phyloP scores from a whole-genome alignment of 2,797 vertebrate species.

The Rhynchonycteris naso region DNA sequence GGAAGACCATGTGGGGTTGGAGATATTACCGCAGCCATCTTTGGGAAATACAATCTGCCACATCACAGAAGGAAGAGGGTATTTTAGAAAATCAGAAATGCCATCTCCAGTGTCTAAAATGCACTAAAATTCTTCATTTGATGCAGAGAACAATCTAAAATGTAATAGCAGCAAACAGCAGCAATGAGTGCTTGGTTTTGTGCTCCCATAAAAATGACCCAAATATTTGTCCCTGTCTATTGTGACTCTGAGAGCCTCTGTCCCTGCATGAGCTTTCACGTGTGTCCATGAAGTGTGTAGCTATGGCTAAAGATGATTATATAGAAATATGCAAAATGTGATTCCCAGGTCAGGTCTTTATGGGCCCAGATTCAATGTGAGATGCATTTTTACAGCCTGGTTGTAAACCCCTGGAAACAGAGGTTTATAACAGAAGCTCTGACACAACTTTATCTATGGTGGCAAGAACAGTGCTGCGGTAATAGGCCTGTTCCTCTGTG shows the following conservation, averaged over 20 bases:
- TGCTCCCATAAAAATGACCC: constrained; percentile 73
- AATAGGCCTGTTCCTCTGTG: constrained; percentile 84
- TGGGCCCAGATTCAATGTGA: constrained; percentile 69
- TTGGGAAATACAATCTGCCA: constrained; percentile 36
- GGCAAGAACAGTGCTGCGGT: constrained; percentile 77
- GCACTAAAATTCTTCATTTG: constrained; percentile 13
- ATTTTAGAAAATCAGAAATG: constrained; percentile 38
- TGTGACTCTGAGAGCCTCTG: constrained; percentile 64
- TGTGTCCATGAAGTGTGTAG: constrained; percentile 57
- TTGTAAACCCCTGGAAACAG: constrained; percentile 83
- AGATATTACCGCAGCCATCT: neutral
- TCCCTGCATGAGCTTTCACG: constrained; percentile 24
- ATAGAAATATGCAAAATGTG: constrained; percentile 78
- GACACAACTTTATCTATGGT: constrained; percentile 82
- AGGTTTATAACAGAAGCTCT: constrained; percentile 83
- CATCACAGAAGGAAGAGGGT: constrained; percentile 6
- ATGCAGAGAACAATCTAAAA: constrained; percentile 32
- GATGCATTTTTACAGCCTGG: constrained; percentile 83
- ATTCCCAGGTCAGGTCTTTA: constrained; percentile 78
- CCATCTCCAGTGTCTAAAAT: constrained; percentile 6
- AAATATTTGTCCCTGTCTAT: constrained; percentile 78
- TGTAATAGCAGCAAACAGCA: neutral
- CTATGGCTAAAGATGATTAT: constrained; percentile 71
- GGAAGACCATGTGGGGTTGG: neutral
- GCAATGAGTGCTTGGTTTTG: constrained; percentile 15